Conservation (phyloP, 2,888 invertebrate species). For the Drosophila heteroneura region DNA sequence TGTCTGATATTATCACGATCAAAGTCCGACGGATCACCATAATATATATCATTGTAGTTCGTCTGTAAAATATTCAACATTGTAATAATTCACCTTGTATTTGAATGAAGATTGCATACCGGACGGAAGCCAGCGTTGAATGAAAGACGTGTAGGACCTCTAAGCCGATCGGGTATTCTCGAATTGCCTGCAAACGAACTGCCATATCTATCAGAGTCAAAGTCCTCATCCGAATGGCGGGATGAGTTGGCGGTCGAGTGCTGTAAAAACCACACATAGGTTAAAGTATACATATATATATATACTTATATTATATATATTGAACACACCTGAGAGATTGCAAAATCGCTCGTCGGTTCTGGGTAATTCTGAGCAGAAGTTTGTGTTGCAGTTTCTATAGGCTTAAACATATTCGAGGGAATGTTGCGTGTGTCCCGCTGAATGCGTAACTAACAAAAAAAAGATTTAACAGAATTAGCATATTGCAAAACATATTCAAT, state of each 20-base stretch:
- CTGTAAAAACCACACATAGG: constrained; percentile 1
- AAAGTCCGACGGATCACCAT: neutral
- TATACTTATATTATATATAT: neutral
- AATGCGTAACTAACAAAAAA: constrained; percentile 32
- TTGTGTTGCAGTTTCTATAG: constrained; percentile 8
- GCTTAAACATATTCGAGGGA: constrained; percentile 57
- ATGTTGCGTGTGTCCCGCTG: constrained; percentile 52
- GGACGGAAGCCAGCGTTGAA: neutral
- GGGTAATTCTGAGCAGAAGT: neutral
- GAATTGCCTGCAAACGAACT: neutral
- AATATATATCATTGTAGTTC: neutral
- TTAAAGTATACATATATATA: neutral
- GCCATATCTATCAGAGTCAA: neutral
- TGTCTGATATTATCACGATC: neutral
- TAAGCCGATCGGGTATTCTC: neutral
- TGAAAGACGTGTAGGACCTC: neutral
- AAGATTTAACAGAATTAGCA: neutral
- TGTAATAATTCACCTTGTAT: neutral
- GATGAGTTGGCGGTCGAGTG: neutral
- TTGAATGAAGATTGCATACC: constrained; percentile 12
- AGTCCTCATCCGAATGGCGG: neutral
- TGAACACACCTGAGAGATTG: constrained; percentile 19
- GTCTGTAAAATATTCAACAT: neutral
- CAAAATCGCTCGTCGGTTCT: neutral
- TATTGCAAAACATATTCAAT: neutral